Base-by-base conservation (phyloP, 2,888 invertebrate species). In the Tiliacea citrago region DNA sequence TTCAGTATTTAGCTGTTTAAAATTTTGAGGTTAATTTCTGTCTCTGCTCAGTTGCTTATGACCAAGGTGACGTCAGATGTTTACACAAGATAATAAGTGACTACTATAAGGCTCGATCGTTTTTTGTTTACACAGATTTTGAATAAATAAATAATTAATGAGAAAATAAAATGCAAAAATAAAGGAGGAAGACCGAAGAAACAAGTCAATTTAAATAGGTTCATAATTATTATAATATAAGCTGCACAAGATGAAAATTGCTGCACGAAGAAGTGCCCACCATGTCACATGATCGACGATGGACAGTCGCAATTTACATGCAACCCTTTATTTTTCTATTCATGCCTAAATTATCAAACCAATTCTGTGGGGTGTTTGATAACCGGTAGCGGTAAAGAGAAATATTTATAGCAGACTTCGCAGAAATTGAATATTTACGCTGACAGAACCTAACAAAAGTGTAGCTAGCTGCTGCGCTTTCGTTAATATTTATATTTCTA, bases 361-460 rank as follows among this genome's bases (percentile, higher is more conserved):
- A 39, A 55, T 42, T 49, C 39, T 16, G 42, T 8, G 18, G 1
- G 60, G 47, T 42, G 16, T 51, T 62, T 35, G 12, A 35, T 21
- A 45, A 39, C 24, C n/a, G 12, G 7, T 3, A 45, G 39, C 13
- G 18, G 45, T 60, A 71, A 63, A 45, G 39, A 8, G 18, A 39
- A 65, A 71, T 70, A 78, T 77, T 71, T 78, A 60, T 29, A 78
- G 29, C n/a, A 12, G 12, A 51, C n/a, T 47, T 63, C 13, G 18
- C 47, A 65, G 58, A 78, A 65, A 53, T 65, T 6, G 51, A 77
- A 78, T 77, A 60, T 65, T 57, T 60, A 45, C 39, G 21, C 12
- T 63, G 18, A 24, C 18, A 39, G 47, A 53, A 65, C 79, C 29
- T 58, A 13, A 10, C 13, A 6, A 71, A 39, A 78, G 13, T 16